Base-by-base conservation (phyloP, 2,113 vertebrate genomes). In the Orientallactaga bullata region DNA sequence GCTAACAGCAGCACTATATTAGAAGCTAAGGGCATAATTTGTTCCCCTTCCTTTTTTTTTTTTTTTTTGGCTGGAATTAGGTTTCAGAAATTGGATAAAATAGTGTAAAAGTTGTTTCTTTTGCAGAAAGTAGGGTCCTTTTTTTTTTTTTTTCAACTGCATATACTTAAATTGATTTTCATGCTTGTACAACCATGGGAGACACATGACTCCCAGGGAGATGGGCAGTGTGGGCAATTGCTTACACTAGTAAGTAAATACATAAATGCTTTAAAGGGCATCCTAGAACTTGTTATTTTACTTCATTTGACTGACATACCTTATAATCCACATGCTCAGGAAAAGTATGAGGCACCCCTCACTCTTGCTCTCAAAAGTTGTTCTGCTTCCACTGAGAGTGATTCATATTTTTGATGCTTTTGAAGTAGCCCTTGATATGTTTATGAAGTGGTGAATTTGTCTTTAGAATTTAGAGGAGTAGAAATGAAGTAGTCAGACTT, bases 1-100 rank as follows among this genome's bases (percentile, higher is more conserved):
- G 68, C 79, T 82, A 74, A 83, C 51, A 85, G 47, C 20, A 94
- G 69, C 16, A 24, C 35, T 78, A 2, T 68, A 61, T 78, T 82
- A 78, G 84, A 95, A 95, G 66, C 20, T n/a, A 83, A 69, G 24
- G 26, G 28, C 26, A 47, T 72, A 66, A 92, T 93, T 90, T 91
- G 61, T 72, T 72, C 26, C 42, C 83, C 23, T 42, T n/a, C n/a
- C n/a, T n/a, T n/a, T n/a, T n/a, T n/a, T n/a, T n/a, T n/a, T n/a
- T n/a, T n/a, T 82, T 94, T 94, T 89, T 89, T 2, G 63, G 47
- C 83, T 90, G 85, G 85, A 91, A 81, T 89, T 87, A 74, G 39
- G 66, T 84, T 95, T 95, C 82, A 95, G 86, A 94, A 93, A 55
- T 83, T 93, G 82, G 76, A 72, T 87, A 79, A 95, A 90, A 93